Evolutionary conservation across 1,140 invertebrate genomes (phyloP).

Genomic region (Batillaria attramentaria): DNA sequence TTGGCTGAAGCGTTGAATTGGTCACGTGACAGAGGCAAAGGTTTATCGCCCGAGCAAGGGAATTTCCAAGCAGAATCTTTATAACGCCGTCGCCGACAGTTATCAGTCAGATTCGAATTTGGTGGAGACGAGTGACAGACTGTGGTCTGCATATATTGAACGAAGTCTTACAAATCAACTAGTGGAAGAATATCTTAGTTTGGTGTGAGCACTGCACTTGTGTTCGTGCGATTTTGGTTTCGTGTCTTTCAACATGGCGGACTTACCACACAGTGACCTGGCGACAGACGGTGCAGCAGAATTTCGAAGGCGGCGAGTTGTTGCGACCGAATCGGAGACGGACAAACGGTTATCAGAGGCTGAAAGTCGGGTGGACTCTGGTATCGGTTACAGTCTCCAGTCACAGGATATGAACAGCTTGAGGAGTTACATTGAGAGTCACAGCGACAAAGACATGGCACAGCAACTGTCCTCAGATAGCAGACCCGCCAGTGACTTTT

Average conservation of each 20-base stretch:
- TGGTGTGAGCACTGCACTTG: not conserved
- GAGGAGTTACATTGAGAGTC: not conserved
- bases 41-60: too few relatives aligned
- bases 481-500: not conserved
- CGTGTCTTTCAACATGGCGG: conserved; percentile 30
- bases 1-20: not conserved
- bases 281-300: conserved; percentile 15
- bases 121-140: not conserved
- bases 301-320: not conserved
- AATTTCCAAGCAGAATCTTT: too few relatives aligned
- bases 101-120: not conserved
- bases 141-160: not conserved
- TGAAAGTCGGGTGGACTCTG: conserved; percentile 24
- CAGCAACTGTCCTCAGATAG: not conserved
- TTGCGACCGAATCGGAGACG: not conserved
- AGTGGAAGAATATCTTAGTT: not conserved
- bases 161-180: not conserved
- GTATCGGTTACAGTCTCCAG: conserved; percentile 23
- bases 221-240: not conserved
- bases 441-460: not conserved
- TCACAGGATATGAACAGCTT: conserved; percentile 24
- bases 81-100: not conserved
- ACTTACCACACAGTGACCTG: conserved; percentile 12
- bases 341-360: conserved; percentile 1
- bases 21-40: conserved; percentile 4